Evolutionary conservation across 2,888 invertebrate genomes (phyloP).

Genomic region (Cantharis nigra): DNA sequence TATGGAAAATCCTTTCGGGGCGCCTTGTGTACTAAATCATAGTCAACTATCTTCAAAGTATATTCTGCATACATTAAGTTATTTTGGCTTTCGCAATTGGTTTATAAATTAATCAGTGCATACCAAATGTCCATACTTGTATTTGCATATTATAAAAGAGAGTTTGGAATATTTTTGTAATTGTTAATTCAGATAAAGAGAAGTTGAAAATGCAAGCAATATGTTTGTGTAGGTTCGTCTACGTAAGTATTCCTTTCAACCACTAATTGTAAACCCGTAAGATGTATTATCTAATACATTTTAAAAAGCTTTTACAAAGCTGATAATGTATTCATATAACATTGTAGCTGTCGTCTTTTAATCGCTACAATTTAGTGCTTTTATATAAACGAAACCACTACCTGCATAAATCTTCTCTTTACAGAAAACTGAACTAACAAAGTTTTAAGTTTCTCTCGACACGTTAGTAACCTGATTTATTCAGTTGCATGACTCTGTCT

Average conservation of each 20-base stretch:
- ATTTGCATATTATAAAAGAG: not conserved
- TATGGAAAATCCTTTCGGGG: not conserved
- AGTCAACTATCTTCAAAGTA: not conserved
- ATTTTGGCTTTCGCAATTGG: not conserved
- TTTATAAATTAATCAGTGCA: not conserved
- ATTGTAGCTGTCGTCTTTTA: not conserved
- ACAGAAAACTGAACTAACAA: conserved; percentile 6
- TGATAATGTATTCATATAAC: not conserved
- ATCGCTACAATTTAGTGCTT: conserved; percentile 1
- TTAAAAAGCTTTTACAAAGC: not conserved
- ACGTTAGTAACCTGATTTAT: conserved; percentile 11
- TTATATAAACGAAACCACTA: conserved; percentile 7
- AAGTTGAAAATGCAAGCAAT: not conserved
- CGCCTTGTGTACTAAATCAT: not conserved
- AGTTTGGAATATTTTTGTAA: not conserved
- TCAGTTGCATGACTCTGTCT: not conserved
- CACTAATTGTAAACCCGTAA: not conserved
- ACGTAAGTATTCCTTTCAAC: not conserved
- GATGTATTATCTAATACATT: not conserved
- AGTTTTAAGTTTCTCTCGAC: conserved; percentile 5
- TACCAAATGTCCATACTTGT: not conserved
- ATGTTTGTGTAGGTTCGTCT: not conserved
- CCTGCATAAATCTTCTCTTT: conserved; percentile 5
- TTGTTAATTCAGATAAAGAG: not conserved
- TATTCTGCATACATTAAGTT: not conserved